Evolutionary conservation across 2,113 vertebrate genomes (phyloP).

Genomic region (Pedetes capensis): DNA sequence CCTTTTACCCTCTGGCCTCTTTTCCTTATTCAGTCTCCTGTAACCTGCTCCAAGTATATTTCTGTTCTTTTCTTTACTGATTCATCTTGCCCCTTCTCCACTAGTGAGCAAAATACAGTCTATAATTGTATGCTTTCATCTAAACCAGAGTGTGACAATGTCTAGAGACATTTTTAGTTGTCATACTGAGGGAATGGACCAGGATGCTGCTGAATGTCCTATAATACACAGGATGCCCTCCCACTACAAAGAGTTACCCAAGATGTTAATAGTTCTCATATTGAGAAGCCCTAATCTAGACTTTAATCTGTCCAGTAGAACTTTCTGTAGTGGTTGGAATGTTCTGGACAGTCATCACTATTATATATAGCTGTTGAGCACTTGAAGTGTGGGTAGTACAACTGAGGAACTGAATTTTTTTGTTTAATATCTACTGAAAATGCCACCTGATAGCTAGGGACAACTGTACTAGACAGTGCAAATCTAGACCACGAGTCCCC

Average conservation of each 20-base stretch:
- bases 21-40: background rate
- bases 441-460: background rate
- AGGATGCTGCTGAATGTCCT: background rate
- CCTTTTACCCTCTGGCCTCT: background rate
- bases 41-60: background rate
- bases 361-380: background rate
- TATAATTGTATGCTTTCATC: background rate
- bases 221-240: background rate
- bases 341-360: background rate
- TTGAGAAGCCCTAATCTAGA: background rate
- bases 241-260: background rate
- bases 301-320: background rate
- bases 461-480: background rate
- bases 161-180: conserved; percentile 1
- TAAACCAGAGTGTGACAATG: background rate
- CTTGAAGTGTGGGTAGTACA: background rate
- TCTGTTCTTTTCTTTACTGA: background rate
- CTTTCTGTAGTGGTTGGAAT: background rate
- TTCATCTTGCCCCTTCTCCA: background rate
- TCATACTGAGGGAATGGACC: background rate
- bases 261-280: background rate
- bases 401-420: background rate
- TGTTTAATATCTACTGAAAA: conserved; percentile 30
- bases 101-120: background rate
- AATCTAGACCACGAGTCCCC: background rate